Base-by-base conservation (phyloP, 1,140 invertebrate genomes). In the Bactericera cockerelli region DNA sequence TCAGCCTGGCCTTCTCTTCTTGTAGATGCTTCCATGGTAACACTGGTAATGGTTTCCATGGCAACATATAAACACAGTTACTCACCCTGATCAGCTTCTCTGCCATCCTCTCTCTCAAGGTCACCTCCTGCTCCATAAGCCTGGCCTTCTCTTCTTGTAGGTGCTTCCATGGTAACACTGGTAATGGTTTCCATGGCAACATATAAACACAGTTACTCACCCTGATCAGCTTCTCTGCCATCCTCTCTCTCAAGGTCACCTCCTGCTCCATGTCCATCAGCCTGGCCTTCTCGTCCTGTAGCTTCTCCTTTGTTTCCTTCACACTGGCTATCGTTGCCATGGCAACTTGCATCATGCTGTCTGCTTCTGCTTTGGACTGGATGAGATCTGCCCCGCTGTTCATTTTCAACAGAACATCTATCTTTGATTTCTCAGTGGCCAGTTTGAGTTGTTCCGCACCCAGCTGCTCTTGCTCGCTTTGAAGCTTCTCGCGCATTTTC, bases 341-440 rank as follows among this genome's bases (percentile, higher is more conserved):
- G n/a, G 42, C 42, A 6, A 49, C 42, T 49, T 49, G 42, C 42
- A 49, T 49, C 42, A 49, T 49, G 22, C 4, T 6, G 4, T 49
- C 42, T 8, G 42, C 42, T n/a, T 49, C 42, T 49, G 42, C 42
- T 49, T 49, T 49, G n/a, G 42, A 49, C 22, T 49, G 42, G 42
- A 49, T 49, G n/a, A 49, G 22, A n/a, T 49, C 42, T 49, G 19
- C 42, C 3, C 42, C 42, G 8, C 42, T 22, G 22, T 49, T 49
- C 42, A 49, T 49, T n/a, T 49, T 49, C 4, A 49, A 16, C 3
- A 49, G 22, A n/a, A 49, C 42, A n/a, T 49, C 42, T 4, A 49
- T 49, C 19, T 49, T 49, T 4, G 42, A 49, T n/a, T 49, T 49
- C 22, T 49, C 42, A 4, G 42, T 49, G 4, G 42, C 42, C 22